phyloP scores from a whole-genome alignment of 1,140 invertebrate genomes.

The Hirudo medicinalis region DNA sequence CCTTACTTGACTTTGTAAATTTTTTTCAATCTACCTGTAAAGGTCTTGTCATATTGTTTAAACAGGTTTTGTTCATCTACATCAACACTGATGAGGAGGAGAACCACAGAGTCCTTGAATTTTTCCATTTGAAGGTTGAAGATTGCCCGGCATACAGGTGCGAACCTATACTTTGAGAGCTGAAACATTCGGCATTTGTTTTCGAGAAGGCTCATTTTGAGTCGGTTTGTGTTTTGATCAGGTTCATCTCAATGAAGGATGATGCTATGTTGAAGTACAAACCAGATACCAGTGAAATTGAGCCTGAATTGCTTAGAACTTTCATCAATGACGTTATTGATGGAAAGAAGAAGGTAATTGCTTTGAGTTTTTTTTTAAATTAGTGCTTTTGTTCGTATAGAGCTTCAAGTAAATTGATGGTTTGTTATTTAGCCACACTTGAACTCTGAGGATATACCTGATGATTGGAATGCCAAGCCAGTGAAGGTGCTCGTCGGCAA shows the following conservation, averaged over 20 bases:
- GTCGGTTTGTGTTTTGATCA: too few species aligned
- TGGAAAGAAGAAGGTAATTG: conserved; percentile 66
- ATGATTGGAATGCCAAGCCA: conserved; percentile 89
- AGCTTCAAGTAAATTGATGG: too few species aligned
- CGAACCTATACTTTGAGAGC: background rate
- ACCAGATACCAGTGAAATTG: conserved; percentile 64
- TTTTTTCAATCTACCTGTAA: background rate
- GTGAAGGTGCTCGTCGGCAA: conserved; percentile 86
- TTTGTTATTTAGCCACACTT: conserved; percentile 51
- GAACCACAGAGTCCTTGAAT: conserved; percentile 90
- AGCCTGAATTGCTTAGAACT: conserved; percentile 57
- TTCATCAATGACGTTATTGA: conserved; percentile 79
- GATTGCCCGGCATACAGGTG: conserved; percentile 81
- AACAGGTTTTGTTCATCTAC: conserved; percentile 73
- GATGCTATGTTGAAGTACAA: conserved; percentile 98
- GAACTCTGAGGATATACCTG: conserved; percentile 79
- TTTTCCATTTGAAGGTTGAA: conserved; percentile 91
- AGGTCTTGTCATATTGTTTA: conserved; percentile 51
- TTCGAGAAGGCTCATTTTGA: too few species aligned
- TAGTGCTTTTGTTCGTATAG: background rate
- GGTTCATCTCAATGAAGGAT: conserved; percentile 8
- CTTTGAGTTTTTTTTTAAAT: background rate
- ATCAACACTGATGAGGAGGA: conserved; percentile 90
- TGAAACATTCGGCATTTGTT: too few species aligned
- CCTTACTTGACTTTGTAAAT: too few species aligned